phyloP scores from a whole-genome alignment of 2,113 vertebrate species.

The Ophiodon elongatus region DNA sequence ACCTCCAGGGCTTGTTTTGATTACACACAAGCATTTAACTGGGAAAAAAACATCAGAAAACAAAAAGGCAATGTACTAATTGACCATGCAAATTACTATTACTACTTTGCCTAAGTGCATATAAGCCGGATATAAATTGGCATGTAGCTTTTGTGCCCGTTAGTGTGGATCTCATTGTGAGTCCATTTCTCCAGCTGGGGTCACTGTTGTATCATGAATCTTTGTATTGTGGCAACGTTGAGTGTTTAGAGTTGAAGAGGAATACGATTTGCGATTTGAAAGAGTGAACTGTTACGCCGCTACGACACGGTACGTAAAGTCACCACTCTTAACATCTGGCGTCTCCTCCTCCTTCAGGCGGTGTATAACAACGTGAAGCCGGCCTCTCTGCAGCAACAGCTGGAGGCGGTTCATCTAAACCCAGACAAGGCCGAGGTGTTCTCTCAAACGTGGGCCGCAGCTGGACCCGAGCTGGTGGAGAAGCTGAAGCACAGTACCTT shows the following conservation, averaged over 20 bases:
- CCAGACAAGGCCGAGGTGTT: constrained; percentile 91
- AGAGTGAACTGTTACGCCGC: not conserved
- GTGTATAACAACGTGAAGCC: constrained; percentile 94
- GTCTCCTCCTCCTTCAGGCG: constrained; percentile 81
- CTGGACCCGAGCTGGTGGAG: constrained; percentile 91
- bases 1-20: not conserved
- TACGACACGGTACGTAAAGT: not conserved
- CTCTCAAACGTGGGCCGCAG: constrained; percentile 86
- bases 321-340: not conserved
- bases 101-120: not conserved
- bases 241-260: not conserved
- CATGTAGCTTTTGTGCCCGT: not conserved
- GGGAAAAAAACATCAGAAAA: not conserved
- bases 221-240: not conserved
- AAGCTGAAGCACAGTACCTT: constrained; percentile 91
- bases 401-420: constrained; percentile 87
- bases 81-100: not conserved
- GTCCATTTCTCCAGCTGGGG: constrained; percentile 56
- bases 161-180: not conserved
- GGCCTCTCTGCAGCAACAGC: constrained; percentile 89
- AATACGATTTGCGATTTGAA: not conserved
- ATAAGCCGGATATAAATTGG: not conserved
- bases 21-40: not conserved
- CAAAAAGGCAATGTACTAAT: not conserved
- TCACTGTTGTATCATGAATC: constrained; percentile 63